Percentiles rank a stretch among this genome's conserved stretches.
These are phyloP conservation scores for Astropecten irregularis DNA, from an alignment of 53 echinoderm and acorn worm genomes.

Conservation along the genomic window DNA sequence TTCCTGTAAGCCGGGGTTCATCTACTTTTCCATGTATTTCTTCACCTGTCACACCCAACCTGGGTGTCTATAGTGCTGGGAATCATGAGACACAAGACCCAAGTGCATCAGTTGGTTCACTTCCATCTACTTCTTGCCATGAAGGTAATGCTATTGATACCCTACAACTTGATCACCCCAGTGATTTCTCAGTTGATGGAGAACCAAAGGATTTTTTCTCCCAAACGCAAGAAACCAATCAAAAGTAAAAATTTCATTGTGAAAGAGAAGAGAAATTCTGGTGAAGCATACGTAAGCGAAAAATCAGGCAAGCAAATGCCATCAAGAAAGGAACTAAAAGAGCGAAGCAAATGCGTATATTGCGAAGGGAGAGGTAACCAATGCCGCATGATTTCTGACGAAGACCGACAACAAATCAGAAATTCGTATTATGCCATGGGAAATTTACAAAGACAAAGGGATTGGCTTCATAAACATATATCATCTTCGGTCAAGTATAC, in stretches of 20 bases:
- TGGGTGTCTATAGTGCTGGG: too few species aligned
- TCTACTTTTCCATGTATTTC: too few species aligned
- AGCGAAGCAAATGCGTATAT: background rate
- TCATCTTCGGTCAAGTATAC: background rate
- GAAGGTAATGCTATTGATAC: too few species aligned
- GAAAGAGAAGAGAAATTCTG: background rate
- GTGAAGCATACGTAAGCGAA: constrained; percentile 11
- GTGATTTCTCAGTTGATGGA: constrained; percentile 1
- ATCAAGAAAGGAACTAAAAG: background rate
- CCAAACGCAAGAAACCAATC: constrained; percentile 9
- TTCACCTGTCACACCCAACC: too few species aligned
- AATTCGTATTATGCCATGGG: constrained; percentile 61
- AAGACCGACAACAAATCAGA: background rate
- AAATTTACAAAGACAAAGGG: constrained; percentile 55
- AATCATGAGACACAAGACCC: too few species aligned
- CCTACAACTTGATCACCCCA: too few species aligned
- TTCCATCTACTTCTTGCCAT: too few species aligned
- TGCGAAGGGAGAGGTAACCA: background rate
- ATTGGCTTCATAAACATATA: constrained; percentile 45
- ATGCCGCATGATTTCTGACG: background rate
- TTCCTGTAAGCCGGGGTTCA: too few species aligned
- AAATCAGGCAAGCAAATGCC: background rate
- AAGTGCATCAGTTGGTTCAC: too few species aligned
- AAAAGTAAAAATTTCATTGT: background rate
- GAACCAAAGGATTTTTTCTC: background rate